Conservation (phyloP, 2,113 vertebrate species). For the Passer domesticus region DNA sequence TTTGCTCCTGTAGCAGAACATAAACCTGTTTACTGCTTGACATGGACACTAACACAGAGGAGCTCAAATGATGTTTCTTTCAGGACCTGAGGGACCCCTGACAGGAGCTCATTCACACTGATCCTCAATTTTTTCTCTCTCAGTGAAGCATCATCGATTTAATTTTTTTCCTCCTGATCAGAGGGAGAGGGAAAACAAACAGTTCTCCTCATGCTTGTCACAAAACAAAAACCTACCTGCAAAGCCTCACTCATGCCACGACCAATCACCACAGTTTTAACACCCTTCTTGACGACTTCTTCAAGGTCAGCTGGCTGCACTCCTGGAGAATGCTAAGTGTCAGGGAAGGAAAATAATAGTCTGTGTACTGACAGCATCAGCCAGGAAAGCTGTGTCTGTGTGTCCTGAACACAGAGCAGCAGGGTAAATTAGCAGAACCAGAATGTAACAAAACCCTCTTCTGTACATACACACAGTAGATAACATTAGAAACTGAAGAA, state of each 20-base stretch:
- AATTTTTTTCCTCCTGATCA: neutral
- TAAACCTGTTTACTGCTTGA: neutral
- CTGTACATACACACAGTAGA: neutral
- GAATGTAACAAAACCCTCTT: neutral
- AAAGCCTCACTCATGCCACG: constrained; percentile 92
- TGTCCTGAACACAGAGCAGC: neutral
- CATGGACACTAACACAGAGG: neutral
- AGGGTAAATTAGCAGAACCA: neutral
- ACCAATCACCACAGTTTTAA: constrained; percentile 87
- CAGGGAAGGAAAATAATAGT: neutral
- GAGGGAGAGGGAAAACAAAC: neutral
- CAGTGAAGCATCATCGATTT: neutral
- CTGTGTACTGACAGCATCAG: neutral
- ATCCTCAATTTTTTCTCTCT: neutral
- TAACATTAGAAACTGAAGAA: neutral
- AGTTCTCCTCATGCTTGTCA: neutral
- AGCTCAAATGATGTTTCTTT: neutral
- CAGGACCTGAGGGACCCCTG: neutral
- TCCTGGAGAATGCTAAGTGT: constrained; percentile 87
- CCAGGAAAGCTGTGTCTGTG: neutral
- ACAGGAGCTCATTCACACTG: neutral
- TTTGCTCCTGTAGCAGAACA: neutral
- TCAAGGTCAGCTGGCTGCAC: constrained; percentile 94
- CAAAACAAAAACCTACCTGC: constrained; percentile 77
- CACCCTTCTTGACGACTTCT: constrained; percentile 86